phyloP scores from a whole-genome alignment of 2,113 vertebrate genomes.

The Tragelaphus imberbis region DNA sequence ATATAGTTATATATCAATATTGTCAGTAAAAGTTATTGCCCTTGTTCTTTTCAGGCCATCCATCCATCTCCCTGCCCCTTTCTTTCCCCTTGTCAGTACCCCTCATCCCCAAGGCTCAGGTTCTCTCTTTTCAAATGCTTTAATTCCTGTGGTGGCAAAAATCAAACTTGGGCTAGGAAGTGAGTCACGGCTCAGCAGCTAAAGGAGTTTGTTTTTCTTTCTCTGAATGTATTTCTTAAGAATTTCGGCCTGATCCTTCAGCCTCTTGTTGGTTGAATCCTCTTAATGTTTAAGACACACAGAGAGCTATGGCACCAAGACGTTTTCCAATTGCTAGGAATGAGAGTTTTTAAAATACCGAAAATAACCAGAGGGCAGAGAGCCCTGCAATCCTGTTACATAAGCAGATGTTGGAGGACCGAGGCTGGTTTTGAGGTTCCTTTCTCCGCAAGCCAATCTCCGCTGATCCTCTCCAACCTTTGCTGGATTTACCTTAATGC shows the following conservation, averaged over 20 bases:
- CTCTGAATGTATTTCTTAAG: conserved; percentile 52
- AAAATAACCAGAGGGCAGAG: conserved; percentile 59
- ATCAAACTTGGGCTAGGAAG: conserved; percentile 13
- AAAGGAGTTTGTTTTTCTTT: conserved; percentile 66
- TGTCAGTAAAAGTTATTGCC: neutral
- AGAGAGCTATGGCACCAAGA: neutral
- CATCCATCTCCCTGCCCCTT: neutral
- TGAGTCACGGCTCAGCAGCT: conserved; percentile 61
- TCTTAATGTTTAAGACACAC: conserved; percentile 29
- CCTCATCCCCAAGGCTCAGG: neutral
- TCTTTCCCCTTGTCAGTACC: neutral
- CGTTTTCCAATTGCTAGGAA: conserved; percentile 22
- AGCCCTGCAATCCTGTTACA: conserved; percentile 57
- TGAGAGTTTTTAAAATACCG: conserved; percentile 33
- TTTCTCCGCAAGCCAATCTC: neutral
- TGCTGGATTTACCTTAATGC: conserved; percentile 20
- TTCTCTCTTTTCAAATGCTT: conserved; percentile 37
- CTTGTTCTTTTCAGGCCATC: neutral
- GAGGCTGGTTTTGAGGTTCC: neutral
- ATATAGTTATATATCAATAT: neutral
- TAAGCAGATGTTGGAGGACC: conserved; percentile 51
- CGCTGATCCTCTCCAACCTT: neutral
- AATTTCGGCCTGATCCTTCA: conserved; percentile 54
- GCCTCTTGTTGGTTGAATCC: neutral
- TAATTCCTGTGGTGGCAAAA: conserved; percentile 55